Evolutionary conservation across 2,888 invertebrate species (phyloP).

Genomic region (Dynastes grantii): DNA sequence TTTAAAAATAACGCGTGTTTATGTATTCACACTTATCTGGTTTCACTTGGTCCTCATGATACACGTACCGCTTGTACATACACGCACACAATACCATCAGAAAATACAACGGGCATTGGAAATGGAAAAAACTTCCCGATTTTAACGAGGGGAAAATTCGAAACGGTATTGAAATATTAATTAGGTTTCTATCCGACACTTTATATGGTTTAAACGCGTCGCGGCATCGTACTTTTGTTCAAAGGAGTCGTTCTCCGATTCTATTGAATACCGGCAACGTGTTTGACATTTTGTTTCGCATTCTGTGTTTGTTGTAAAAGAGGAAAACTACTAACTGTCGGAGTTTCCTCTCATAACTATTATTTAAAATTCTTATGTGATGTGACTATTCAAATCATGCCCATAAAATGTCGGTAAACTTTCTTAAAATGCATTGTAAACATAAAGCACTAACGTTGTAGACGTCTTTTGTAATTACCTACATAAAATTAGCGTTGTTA

Average conservation of each 20-base stretch:
- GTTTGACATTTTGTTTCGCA: conserved; percentile 3
- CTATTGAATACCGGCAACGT: conserved; percentile 13
- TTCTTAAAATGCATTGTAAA: too few species aligned
- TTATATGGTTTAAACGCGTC: not conserved
- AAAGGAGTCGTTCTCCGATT: not conserved
- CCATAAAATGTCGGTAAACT: not conserved
- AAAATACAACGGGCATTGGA: not conserved
- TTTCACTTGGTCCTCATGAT: not conserved
- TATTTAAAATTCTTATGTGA: not conserved
- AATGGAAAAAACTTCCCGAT: conserved; percentile 1
- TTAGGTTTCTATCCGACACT: not conserved
- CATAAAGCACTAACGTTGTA: too few species aligned
- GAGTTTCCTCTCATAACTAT: conserved; percentile 1
- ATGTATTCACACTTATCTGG: conserved; percentile 6
- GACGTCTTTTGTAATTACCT: too few species aligned
- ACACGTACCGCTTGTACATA: not conserved
- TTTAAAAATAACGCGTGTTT: conserved; percentile 4
- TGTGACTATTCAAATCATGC: not conserved
- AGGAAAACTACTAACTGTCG: not conserved
- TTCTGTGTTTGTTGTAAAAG: not conserved
- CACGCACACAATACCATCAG: not conserved
- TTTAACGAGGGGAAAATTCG: conserved; percentile 7
- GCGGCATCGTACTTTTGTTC: not conserved
- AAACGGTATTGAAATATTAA: conserved; percentile 2
- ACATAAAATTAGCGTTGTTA: too few species aligned